Conservation (phyloP, 2,797 vertebrate species). For the Perdix hodgsoniae region DNA sequence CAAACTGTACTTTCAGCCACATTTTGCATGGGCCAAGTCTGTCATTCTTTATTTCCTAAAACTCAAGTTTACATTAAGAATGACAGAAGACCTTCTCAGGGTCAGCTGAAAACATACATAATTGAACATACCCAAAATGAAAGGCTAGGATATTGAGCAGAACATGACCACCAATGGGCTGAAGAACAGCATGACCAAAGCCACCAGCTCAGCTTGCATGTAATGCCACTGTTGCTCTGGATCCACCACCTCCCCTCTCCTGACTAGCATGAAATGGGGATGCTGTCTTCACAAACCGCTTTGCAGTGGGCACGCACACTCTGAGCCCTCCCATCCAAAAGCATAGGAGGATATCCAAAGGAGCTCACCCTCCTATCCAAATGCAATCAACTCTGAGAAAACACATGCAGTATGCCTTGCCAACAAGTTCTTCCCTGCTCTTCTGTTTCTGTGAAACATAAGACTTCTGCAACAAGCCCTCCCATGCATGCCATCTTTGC, state of each 20-base stretch:
- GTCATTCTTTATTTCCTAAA: slow-evolving; percentile 31
- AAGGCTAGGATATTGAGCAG: not conserved
- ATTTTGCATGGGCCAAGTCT: not conserved
- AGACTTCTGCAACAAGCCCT: not conserved
- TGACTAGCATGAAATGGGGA: not conserved
- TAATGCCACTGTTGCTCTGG: not conserved
- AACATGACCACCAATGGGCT: not conserved
- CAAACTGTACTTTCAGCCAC: not conserved
- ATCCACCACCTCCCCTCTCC: not conserved
- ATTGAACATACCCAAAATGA: not conserved
- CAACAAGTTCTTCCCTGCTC: not conserved
- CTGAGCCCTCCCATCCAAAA: not conserved
- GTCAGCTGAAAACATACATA: slow-evolving; percentile 1
- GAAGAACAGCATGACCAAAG: not conserved
- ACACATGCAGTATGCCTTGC: not conserved
- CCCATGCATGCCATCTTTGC: not conserved
- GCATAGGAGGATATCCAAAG: too few species aligned
- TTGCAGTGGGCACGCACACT: not conserved
- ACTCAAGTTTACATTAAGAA: not conserved
- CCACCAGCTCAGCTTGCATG: accelerated
- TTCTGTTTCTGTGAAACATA: not conserved
- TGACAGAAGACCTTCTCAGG: not conserved
- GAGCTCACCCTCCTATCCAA: not conserved
- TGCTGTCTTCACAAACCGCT: not conserved
- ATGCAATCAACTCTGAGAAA: not conserved